phyloP scores from a whole-genome alignment of 1,140 invertebrate species.

The Drosophila sturtevanti region DNA sequence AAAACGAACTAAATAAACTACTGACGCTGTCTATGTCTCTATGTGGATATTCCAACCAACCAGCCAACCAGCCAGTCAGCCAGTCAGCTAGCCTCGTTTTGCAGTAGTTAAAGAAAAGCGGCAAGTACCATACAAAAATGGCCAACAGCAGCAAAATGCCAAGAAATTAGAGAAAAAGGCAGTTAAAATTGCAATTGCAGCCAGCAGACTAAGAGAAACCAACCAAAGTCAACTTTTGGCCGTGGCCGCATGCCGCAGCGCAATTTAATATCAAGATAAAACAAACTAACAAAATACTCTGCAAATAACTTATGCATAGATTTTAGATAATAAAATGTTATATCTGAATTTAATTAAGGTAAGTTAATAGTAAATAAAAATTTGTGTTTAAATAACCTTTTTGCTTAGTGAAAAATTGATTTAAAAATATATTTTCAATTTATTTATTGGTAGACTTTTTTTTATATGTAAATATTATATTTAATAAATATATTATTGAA shows the following conservation, averaged over 20 bases:
- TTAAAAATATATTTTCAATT: no score
- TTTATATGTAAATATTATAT: no score
- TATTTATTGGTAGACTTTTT: no score
- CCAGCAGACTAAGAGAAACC: conserved; percentile 21
- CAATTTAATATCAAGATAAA: conserved; percentile 4
- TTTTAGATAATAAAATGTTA: no score
- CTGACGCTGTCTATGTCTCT: conserved; percentile 49
- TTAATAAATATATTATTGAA: no score
- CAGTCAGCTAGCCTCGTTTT: conserved; percentile 4
- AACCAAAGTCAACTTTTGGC: conserved; percentile 36
- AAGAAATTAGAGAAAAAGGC: conserved; percentile 72
- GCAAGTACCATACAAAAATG: conserved; percentile 64
- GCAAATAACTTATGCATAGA: neutral
- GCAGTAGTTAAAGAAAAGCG: conserved; percentile 53
- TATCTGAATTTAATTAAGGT: no score
- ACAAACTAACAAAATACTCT: neutral
- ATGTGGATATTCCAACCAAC: conserved; percentile 26
- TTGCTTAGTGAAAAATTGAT: no score
- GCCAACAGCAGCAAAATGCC: conserved; percentile 45
- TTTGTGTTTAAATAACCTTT: no score
- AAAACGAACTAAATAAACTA: conserved; percentile 72
- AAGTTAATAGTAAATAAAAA: no score
- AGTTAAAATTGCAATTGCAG: conserved; percentile 58
- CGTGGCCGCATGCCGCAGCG: conserved; percentile 31
- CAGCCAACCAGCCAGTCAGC: neutral